Evolutionary conservation across 1,140 invertebrate genomes (phyloP).

Genomic region (Drosophila subpulchrella): DNA sequence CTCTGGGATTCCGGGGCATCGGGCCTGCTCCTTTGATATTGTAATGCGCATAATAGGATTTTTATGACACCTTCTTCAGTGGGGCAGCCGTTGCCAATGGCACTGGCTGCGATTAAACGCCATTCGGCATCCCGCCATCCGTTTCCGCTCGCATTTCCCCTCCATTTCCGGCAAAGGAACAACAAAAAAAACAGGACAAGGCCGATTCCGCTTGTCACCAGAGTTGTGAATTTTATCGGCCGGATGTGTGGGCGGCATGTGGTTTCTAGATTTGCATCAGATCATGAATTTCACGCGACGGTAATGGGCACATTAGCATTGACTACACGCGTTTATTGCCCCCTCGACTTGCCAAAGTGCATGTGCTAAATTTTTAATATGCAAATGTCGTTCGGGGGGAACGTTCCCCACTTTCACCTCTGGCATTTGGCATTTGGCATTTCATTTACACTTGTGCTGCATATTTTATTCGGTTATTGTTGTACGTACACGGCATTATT

Average conservation of each 20-base stretch:
- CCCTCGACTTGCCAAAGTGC: slow-evolving; percentile 42
- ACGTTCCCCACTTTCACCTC: slow-evolving; percentile 29
- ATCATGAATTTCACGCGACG: slow-evolving; percentile 77
- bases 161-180: not conserved
- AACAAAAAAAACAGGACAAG: not conserved
- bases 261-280: slow-evolving; percentile 73
- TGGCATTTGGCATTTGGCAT: slow-evolving; percentile 29
- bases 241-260: slow-evolving; percentile 63
- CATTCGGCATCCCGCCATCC: slow-evolving; percentile 1
- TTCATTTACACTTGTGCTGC: slow-evolving; percentile 78
- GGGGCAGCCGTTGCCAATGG: slow-evolving; percentile 48
- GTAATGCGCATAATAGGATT: slow-evolving; percentile 81
- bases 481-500: slow-evolving; percentile 57
- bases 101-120: slow-evolving; percentile 28
- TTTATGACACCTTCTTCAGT: slow-evolving; percentile 70
- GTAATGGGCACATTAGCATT: slow-evolving; percentile 77
- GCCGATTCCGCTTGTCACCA: slow-evolving; percentile 65
- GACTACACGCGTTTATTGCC: slow-evolving; percentile 75
- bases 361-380: slow-evolving; percentile 81
- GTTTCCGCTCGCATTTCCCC: not conserved
- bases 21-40: slow-evolving; percentile 70
- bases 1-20: slow-evolving; percentile 65
- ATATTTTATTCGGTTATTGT: slow-evolving; percentile 69
- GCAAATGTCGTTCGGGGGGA: slow-evolving; percentile 51
- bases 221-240: slow-evolving; percentile 77